These are phyloP conservation scores for Cossypha caffra DNA, from an alignment of 2,797 vertebrate species.

Conservation along the genomic window DNA sequence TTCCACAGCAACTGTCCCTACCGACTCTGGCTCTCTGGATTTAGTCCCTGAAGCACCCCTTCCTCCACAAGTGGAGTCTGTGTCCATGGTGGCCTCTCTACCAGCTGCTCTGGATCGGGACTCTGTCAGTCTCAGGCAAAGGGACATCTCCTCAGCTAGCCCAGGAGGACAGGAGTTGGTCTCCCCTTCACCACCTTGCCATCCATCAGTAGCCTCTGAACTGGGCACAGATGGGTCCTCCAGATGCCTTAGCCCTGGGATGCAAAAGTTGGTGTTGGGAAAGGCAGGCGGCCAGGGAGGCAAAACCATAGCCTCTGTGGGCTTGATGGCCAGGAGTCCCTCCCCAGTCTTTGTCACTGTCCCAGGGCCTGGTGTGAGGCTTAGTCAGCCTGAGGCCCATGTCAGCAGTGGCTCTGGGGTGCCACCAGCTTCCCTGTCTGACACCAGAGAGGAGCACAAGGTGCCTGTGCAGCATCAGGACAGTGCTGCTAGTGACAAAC, in stretches of 20 bases:
- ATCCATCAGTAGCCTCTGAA: not conserved
- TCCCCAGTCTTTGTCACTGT: not conserved
- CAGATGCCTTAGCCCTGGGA: not conserved
- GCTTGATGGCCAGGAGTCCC: rapidly evolving
- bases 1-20: not conserved
- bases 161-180: not conserved
- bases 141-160: not conserved
- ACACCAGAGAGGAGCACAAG: rapidly evolving
- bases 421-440: not conserved
- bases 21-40: not conserved
- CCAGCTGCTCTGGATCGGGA: not conserved
- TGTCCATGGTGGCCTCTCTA: not conserved
- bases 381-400: not conserved
- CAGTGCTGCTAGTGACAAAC: not conserved
- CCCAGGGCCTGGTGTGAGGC: not conserved
- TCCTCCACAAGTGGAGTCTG: not conserved
- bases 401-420: not conserved
- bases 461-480: not conserved
- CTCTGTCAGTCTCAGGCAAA: not conserved
- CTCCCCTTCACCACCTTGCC: not conserved
- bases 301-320: not conserved
- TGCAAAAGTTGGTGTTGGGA: not conserved
- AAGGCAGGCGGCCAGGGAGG: not conserved
- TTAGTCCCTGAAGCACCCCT: not conserved
- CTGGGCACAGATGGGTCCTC: not conserved